These are phyloP conservation scores for Elysia crispata DNA, from an alignment of 2,888 invertebrate genomes.

Conservation along the genomic window DNA sequence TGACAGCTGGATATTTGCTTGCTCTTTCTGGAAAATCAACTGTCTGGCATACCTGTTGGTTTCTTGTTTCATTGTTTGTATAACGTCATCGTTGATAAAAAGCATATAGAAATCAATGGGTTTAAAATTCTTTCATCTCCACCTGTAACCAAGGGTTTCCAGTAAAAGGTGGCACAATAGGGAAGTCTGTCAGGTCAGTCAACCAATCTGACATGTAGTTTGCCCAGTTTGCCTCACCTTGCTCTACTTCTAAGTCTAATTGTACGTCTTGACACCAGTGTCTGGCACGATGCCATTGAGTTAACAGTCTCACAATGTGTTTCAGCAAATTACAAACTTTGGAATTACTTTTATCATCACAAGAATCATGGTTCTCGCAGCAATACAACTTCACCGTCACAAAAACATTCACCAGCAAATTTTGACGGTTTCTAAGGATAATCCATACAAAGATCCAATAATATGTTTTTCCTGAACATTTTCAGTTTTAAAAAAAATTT, in stretches of 20 bases:
- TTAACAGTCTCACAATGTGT: no score
- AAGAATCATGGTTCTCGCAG: no score
- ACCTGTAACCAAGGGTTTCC: not conserved
- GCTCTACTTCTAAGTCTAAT: not conserved
- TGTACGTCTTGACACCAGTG: not conserved
- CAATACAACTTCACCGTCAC: no score
- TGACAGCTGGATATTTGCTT: not conserved
- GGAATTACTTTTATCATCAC: no score
- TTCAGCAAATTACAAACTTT: no score
- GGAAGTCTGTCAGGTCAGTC: not conserved
- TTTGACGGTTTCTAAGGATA: no score
- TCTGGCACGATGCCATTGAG: no score
- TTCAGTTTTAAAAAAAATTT: no score
- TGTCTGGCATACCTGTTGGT: slow-evolving; percentile 21
- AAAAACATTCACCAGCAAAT: no score
- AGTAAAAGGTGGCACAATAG: not conserved
- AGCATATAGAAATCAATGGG: not conserved
- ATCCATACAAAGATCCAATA: no score
- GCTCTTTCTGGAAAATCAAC: not conserved
- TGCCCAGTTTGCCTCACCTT: not conserved
- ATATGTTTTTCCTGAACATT: no score
- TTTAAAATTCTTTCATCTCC: not conserved
- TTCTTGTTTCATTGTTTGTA: not conserved
- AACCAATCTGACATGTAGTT: not conserved
- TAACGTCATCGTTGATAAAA: slow-evolving; percentile 2